A percentile compares a stretch with the other conserved stretches of the same genome.
phyloP scores from a whole-genome alignment of 2,888 invertebrate species.

The Lycia hirtaria region DNA sequence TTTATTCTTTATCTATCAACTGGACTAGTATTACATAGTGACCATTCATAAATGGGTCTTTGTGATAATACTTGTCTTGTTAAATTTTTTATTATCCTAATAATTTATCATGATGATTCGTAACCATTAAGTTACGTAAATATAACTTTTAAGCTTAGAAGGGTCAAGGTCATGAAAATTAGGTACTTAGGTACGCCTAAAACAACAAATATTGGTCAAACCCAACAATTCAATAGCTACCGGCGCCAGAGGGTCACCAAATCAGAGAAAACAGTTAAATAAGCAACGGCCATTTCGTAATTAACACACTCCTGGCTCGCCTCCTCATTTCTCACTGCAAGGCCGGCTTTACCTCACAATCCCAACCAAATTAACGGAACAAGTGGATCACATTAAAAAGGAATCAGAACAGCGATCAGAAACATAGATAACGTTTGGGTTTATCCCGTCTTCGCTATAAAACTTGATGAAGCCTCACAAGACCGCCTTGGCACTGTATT shows the following conservation, averaged over 20 bases:
- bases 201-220: neutral
- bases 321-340: slow-evolving; percentile 15
- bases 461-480: slow-evolving; percentile 42
- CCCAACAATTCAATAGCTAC: neutral
- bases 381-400: slow-evolving; percentile 40
- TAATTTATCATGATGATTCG: no score
- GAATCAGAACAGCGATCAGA: slow-evolving; percentile 49
- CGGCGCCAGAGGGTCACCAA: slow-evolving; percentile 5
- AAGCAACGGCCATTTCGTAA: slow-evolving; percentile 11
- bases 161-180: no score
- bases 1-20: no score
- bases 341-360: slow-evolving; percentile 12
- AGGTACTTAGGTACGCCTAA: no score
- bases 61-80: no score
- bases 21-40: no score
- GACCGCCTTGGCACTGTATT: slow-evolving; percentile 17
- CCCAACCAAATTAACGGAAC: slow-evolving; percentile 35
- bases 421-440: slow-evolving; percentile 58
- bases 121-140: no score
- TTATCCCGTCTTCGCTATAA: slow-evolving; percentile 41
- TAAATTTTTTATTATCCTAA: no score
- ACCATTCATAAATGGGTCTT: no score
- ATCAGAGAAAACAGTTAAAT: slow-evolving; percentile 2
- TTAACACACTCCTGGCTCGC: slow-evolving; percentile 10
- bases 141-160: no score